phyloP scores from a whole-genome alignment of 2,113 vertebrate genomes.

The Telmatochromis sp. region DNA sequence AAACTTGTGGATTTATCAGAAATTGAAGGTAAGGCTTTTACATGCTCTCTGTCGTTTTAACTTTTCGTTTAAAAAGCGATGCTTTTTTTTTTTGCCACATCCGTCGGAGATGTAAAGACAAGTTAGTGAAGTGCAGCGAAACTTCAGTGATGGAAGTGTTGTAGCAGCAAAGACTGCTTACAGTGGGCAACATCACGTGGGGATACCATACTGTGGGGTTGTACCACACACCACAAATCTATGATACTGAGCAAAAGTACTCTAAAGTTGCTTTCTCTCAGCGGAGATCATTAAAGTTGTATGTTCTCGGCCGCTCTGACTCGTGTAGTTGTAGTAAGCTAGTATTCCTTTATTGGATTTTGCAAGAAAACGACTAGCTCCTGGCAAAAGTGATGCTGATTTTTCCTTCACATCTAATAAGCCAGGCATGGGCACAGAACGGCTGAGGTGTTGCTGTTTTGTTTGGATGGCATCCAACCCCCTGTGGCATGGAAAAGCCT shows the following conservation, averaged over 20 bases:
- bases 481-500: slow-evolving; percentile 2
- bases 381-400: slow-evolving; percentile 15
- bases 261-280: neutral
- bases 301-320: neutral
- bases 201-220: neutral
- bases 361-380: neutral
- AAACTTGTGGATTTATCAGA: slow-evolving; percentile 49
- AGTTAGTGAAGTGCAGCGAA: neutral
- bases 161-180: neutral
- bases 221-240: neutral
- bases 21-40: slow-evolving; percentile 61
- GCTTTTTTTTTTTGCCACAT: neutral
- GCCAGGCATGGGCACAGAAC: neutral
- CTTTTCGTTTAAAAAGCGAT: neutral
- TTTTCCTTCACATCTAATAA: neutral
- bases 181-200: neutral
- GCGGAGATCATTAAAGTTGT: neutral
- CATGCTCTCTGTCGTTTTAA: neutral
- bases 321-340: neutral
- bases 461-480: slow-evolving; percentile 7
- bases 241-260: neutral
- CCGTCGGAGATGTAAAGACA: rapidly evolving
- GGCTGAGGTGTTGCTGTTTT: slow-evolving; percentile 6
- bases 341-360: neutral
- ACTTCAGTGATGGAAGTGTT: neutral